phyloP scores from a whole-genome alignment of 2,797 vertebrate species.

The Phrynocephalus guinanensis region DNA sequence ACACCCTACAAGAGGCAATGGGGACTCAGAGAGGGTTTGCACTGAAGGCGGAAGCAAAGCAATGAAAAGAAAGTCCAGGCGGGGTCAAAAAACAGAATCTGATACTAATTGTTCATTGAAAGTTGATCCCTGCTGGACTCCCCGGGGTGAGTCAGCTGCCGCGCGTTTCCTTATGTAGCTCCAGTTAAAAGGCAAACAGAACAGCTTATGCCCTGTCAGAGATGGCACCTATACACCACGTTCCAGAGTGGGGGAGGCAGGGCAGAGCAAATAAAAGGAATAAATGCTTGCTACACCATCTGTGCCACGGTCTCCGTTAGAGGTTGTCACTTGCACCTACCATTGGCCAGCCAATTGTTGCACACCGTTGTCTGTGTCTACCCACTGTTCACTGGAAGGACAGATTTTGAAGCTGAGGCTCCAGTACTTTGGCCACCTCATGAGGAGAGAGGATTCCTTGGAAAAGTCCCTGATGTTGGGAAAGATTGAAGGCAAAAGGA shows the following conservation, averaged over 20 bases:
- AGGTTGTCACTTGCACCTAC: too few relatives aligned
- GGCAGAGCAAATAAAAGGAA: too few relatives aligned
- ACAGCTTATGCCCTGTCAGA: background rate
- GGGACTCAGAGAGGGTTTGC: background rate
- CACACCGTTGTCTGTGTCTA: too few relatives aligned
- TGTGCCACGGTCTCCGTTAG: background rate
- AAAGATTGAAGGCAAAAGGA: too few relatives aligned
- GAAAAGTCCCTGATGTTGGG: too few relatives aligned
- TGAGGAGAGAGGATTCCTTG: too few relatives aligned
- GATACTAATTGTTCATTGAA: conserved; percentile 19
- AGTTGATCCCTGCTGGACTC: conserved; percentile 7
- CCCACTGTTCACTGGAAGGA: too few relatives aligned
- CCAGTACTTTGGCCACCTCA: too few relatives aligned
- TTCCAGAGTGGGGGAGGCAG: background rate
- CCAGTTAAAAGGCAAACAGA: conserved; percentile 15
- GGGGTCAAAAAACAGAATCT: conserved; percentile 15
- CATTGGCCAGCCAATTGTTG: too few relatives aligned
- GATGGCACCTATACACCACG: background rate
- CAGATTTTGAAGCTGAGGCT: too few relatives aligned
- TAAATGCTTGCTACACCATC: background rate
- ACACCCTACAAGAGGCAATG: background rate
- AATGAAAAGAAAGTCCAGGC: background rate
- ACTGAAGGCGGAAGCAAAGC: background rate
- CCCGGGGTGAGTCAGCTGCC: background rate
- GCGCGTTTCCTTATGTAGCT: conserved; percentile 22